Percentiles rank a stretch among this genome's conserved stretches.
These are phyloP conservation scores for Oncopodura yosiiana DNA, from an alignment of 1,140 invertebrate genomes.

Conservation along the genomic window DNA sequence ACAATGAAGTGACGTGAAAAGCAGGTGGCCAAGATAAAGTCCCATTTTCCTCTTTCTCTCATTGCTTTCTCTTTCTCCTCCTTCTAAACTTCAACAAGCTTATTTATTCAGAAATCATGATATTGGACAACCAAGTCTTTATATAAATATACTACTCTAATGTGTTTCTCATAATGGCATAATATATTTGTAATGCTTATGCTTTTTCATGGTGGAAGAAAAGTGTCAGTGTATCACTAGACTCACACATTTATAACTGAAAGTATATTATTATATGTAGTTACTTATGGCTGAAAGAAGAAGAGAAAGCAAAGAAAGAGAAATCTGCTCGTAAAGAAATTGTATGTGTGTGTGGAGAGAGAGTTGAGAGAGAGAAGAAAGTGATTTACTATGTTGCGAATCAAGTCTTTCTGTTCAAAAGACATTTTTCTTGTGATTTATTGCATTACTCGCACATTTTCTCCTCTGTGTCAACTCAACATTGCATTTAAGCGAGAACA, in stretches of 20 bases:
- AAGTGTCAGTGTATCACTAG: background rate
- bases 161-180: background rate
- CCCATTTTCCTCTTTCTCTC: conserved; percentile 9
- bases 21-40: conserved; percentile 24
- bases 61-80: too few species aligned
- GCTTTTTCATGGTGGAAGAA: background rate
- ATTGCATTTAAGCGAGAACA: background rate
- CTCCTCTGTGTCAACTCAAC: conserved; percentile 23
- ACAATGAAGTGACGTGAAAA: too few species aligned
- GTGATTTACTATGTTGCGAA: conserved; percentile 22
- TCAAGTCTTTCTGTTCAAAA: conserved; percentile 26
- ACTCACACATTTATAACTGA: background rate
- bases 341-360: too few species aligned
- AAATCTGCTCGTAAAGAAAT: too few species aligned
- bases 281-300: background rate
- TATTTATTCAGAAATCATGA: conserved; percentile 3
- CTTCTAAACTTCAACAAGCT: too few species aligned
- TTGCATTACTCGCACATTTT: conserved; percentile 26
- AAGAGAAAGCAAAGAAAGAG: background rate
- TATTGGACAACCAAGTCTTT: background rate
- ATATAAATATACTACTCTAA: background rate
- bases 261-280: background rate
- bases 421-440: conserved; percentile 28
- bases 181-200: background rate
- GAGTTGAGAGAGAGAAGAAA: conserved; percentile 3